A percentile compares a stretch with the other conserved stretches of the same genome.
These are phyloP conservation scores for Craterocephalus amniculus DNA, from an alignment of 2,797 vertebrate species.

Conservation along the genomic window DNA sequence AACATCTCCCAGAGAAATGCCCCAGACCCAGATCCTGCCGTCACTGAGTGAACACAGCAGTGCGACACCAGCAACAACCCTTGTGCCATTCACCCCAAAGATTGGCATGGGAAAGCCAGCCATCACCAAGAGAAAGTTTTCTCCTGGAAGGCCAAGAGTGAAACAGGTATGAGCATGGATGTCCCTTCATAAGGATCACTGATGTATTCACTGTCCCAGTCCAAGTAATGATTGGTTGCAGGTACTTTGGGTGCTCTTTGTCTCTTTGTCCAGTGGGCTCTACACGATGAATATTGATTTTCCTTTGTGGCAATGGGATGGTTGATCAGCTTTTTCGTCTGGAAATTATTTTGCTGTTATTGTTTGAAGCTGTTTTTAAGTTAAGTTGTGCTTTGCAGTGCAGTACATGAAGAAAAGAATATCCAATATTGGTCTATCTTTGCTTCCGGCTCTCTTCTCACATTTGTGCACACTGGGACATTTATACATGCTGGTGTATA, in stretches of 20 bases:
- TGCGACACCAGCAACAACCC: slow-evolving; percentile 85
- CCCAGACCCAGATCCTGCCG: slow-evolving; percentile 56
- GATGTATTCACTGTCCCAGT: slow-evolving; percentile 10
- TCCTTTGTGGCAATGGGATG: slow-evolving; percentile 11
- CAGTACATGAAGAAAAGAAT: not conserved
- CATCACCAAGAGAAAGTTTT: slow-evolving; percentile 97
- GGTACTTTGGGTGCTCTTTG: not conserved
- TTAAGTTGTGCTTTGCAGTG: slow-evolving; percentile 12
- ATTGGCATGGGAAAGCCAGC: slow-evolving; percentile 98
- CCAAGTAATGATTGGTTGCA: slow-evolving; percentile 5
- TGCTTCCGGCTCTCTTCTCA: slow-evolving; percentile 6
- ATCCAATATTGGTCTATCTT: slow-evolving; percentile 14
- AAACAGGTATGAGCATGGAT: slow-evolving; percentile 88
- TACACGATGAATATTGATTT: slow-evolving; percentile 19
- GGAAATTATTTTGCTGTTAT: slow-evolving; percentile 8
- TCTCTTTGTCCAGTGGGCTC: slow-evolving; percentile 16
- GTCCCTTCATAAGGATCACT: not conserved
- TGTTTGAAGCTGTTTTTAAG: not conserved
- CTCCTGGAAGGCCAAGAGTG: slow-evolving; percentile 92
- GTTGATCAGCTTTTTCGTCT: slow-evolving; percentile 20
- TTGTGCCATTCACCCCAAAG: slow-evolving; percentile 93
- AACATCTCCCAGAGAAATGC: slow-evolving; percentile 59
- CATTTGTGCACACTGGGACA: slow-evolving; percentile 22
- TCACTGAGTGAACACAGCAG: slow-evolving; percentile 75
- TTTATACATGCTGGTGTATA: slow-evolving; percentile 31